These are phyloP conservation scores for Drosophila bocqueti DNA, from an alignment of 1,140 invertebrate genomes.

Conservation along the genomic window DNA sequence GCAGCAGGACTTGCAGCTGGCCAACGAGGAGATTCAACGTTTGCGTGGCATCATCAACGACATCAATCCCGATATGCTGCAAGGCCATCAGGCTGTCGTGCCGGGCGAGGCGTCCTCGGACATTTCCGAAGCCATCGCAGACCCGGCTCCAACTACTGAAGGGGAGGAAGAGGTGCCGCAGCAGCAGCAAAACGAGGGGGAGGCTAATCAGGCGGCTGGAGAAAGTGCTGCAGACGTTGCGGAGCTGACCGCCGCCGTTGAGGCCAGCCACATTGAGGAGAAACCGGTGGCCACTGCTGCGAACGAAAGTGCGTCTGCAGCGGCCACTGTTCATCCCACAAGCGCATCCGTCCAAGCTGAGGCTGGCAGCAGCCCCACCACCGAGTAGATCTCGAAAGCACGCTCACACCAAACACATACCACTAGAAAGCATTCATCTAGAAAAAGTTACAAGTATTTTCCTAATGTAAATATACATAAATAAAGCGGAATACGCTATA, in stretches of 20 bases:
- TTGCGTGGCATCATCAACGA: constrained; percentile 71
- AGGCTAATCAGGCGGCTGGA: not conserved
- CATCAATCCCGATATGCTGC: constrained; percentile 68
- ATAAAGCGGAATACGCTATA: constrained; percentile 29
- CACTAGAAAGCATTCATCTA: constrained; percentile 57
- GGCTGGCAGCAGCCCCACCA: constrained; percentile 29
- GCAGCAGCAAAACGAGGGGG: not conserved
- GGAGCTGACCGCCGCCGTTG: constrained; percentile 32
- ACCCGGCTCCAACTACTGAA: not conserved
- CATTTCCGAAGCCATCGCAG: constrained; percentile 25
- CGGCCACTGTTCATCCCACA: not conserved
- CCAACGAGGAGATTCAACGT: constrained; percentile 72
- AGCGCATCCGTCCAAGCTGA: constrained; percentile 67
- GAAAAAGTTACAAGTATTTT: constrained; percentile 65
- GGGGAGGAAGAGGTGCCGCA: not conserved
- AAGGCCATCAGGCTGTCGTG: constrained; percentile 15
- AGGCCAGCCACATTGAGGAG: constrained; percentile 57
- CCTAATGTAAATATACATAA: constrained; percentile 55
- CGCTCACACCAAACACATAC: constrained; percentile 49
- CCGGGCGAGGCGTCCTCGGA: constrained; percentile 23
- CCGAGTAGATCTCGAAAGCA: constrained; percentile 42
- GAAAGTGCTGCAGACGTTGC: constrained; percentile 14
- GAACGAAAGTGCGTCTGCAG: constrained; percentile 1
- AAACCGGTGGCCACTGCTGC: constrained; percentile 8
- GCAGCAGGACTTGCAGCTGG: constrained; percentile 69